Conservation (phyloP, 2,797 vertebrate species). For the Rhynchonycteris naso region DNA sequence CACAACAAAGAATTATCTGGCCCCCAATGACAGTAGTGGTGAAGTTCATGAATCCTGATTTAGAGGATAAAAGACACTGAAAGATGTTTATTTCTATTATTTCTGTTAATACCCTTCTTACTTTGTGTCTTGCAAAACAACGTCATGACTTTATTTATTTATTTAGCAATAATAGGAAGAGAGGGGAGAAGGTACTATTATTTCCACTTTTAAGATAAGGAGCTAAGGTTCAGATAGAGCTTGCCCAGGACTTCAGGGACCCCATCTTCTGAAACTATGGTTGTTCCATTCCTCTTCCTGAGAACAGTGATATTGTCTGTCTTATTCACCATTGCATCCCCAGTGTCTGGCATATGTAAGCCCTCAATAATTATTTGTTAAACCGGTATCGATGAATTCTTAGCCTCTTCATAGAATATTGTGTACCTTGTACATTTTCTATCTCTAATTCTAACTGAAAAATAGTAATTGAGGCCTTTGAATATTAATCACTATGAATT, state of each 20-base stretch:
- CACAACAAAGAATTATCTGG: background rate
- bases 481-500: background rate
- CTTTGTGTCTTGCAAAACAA: background rate
- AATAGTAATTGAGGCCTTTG: background rate
- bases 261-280: background rate
- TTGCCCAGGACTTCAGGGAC: background rate
- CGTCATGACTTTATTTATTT: background rate
- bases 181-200: background rate
- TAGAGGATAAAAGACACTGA: background rate
- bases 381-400: background rate
- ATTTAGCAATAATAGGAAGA: background rate
- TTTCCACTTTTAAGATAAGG: constrained; percentile 38
- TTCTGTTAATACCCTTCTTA: background rate
- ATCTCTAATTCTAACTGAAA: constrained; percentile 7
- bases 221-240: background rate
- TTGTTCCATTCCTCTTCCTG: background rate
- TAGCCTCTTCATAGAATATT: background rate
- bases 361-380: background rate
- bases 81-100: background rate
- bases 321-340: background rate
- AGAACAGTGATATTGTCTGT: background rate
- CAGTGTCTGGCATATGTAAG: background rate
- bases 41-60: background rate
- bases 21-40: background rate
- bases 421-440: background rate